Conservation (phyloP, 1,140 invertebrate species). For the Pygmarrhopalites habei region DNA sequence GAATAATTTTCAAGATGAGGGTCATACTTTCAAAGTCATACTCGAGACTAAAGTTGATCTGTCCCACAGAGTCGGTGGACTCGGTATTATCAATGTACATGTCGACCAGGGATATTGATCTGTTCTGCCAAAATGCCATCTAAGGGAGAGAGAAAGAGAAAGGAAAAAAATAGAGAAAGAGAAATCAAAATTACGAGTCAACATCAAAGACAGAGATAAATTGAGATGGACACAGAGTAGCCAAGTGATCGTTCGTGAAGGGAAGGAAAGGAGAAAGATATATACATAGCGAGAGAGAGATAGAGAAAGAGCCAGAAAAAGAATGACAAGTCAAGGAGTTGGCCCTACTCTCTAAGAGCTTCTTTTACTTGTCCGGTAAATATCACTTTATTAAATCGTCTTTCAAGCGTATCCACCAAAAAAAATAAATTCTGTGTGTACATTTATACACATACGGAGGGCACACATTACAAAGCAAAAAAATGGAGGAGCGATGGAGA, state of each 20-base stretch:
- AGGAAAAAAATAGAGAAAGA: neutral
- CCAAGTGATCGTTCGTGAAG: too few species aligned
- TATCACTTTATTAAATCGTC: constrained; percentile 9
- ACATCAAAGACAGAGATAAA: neutral
- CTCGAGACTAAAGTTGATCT: constrained; percentile 90
- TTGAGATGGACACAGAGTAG: too few species aligned
- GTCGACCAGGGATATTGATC: constrained; percentile 84
- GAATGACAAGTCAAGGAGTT: too few species aligned
- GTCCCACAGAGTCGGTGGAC: constrained; percentile 79
- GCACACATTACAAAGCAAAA: too few species aligned
- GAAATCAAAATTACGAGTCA: neutral
- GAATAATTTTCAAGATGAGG: constrained; percentile 80
- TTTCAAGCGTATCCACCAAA: neutral
- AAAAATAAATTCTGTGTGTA: too few species aligned
- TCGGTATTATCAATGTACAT: constrained; percentile 91
- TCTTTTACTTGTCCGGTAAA: neutral
- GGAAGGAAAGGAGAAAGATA: too few species aligned
- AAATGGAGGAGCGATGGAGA: too few species aligned
- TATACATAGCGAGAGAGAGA: too few species aligned
- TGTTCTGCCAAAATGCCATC: constrained; percentile 70
- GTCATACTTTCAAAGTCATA: constrained; percentile 94
- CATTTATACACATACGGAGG: too few species aligned
- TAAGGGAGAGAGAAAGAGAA: constrained; percentile 37
- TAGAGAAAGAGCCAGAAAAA: too few species aligned
- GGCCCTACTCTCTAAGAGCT: too few species aligned